A percentile compares a stretch with the other conserved stretches of the same genome.
Evolutionary conservation across 2,888 invertebrate genomes (phyloP).

Genomic region (Tinea semifulvella): DNA sequence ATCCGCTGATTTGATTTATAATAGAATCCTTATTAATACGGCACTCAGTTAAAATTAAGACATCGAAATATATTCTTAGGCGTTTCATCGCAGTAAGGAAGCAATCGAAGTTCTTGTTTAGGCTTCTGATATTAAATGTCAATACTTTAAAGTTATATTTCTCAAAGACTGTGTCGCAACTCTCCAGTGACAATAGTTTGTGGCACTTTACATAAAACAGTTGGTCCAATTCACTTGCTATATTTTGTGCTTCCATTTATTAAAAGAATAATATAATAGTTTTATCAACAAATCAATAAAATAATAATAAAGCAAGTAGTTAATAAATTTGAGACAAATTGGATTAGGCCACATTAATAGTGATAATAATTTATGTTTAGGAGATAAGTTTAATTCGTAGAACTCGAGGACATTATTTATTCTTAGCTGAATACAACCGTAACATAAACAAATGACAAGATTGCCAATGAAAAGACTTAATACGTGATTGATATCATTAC

Average conservation of each 20-base stretch:
- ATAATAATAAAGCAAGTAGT: neutral
- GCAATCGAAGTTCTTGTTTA: constrained; percentile 17
- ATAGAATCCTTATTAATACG: constrained; percentile 14
- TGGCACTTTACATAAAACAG: neutral
- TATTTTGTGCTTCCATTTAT: neutral
- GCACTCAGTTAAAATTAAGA: constrained; percentile 20
- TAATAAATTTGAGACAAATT: too few species aligned
- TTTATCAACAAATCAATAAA: constrained; percentile 2
- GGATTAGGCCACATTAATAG: too few species aligned
- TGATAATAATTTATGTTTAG: neutral
- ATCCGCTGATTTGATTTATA: constrained; percentile 16
- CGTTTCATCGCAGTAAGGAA: constrained; percentile 14
- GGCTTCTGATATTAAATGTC: constrained; percentile 19
- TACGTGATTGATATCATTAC: too few species aligned
- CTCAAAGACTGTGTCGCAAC: neutral
- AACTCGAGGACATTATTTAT: too few species aligned
- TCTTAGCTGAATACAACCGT: too few species aligned
- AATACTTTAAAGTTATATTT: constrained; percentile 16
- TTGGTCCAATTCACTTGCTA: neutral
- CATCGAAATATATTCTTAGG: constrained; percentile 15
- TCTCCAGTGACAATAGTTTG: neutral
- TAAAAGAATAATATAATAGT: neutral
- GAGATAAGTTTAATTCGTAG: too few species aligned
- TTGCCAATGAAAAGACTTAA: too few species aligned
- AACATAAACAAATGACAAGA: too few species aligned